These are phyloP conservation scores for Astropecten irregularis DNA, from an alignment of 53 echinoderm and acorn worm genomes.

Conservation along the genomic window DNA sequence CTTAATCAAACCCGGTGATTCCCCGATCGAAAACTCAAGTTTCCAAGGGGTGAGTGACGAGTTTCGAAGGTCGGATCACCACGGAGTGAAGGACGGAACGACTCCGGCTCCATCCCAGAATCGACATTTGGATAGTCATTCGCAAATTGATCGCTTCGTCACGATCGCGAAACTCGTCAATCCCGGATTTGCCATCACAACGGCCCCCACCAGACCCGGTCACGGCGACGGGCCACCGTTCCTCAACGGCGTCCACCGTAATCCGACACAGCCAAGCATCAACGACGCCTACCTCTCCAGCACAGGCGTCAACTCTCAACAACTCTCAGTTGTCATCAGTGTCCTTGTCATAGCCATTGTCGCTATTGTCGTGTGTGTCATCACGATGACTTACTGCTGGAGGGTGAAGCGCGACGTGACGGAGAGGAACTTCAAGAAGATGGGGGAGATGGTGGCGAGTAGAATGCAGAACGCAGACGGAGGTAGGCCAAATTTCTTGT, in stretches of 20 bases:
- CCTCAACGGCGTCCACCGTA: background rate
- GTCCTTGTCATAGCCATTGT: background rate
- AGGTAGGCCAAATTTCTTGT: background rate
- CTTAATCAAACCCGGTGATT: background rate
- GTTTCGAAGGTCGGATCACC: too few species aligned
- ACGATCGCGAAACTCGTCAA: background rate
- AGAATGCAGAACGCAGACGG: background rate
- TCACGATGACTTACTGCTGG: background rate
- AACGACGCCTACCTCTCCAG: too few species aligned
- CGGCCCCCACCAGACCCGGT: background rate
- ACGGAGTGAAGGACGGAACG: too few species aligned
- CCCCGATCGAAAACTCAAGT: background rate
- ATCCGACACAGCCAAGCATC: too few species aligned
- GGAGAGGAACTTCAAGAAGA: background rate
- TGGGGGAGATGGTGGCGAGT: background rate
- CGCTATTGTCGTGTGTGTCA: background rate
- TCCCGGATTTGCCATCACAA: background rate
- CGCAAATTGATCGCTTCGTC: background rate
- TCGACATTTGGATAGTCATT: too few species aligned
- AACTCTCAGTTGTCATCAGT: constrained; percentile 4
- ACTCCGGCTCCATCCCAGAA: too few species aligned
- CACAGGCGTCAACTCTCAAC: background rate
- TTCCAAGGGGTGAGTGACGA: background rate
- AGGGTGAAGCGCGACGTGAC: background rate
- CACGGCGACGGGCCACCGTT: background rate